Conservation (phyloP, 1,140 invertebrate species). For the Leguminivora glycinivorella region DNA sequence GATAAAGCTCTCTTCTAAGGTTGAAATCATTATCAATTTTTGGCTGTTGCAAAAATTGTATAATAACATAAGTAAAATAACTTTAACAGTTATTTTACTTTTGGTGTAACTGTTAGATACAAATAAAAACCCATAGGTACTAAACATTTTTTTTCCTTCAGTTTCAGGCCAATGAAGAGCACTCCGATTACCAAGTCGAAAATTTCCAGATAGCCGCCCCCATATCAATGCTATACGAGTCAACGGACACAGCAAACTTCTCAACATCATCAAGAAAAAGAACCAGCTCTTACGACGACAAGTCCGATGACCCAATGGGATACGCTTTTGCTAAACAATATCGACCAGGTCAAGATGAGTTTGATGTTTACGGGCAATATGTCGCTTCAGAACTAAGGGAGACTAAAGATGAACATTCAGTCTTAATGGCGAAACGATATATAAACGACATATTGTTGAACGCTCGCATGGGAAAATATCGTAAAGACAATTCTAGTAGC, state of each 20-base stretch:
- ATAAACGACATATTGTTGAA: slow-evolving; percentile 30
- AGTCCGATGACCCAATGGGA: not conserved
- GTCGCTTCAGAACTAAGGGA: slow-evolving; percentile 30
- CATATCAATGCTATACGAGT: not conserved
- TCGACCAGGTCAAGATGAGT: slow-evolving; percentile 16
- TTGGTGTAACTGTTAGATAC: too few relatives aligned
- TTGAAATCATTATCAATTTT: too few relatives aligned
- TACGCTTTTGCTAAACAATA: not conserved
- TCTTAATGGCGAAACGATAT: slow-evolving; percentile 23
- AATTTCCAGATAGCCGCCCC: not conserved
- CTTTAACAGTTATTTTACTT: too few relatives aligned
- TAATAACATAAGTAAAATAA: too few relatives aligned
- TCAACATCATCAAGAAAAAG: not conserved
- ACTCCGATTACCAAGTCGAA: not conserved
- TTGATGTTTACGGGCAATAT: slow-evolving; percentile 30
- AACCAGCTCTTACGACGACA: not conserved
- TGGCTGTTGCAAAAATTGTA: too few relatives aligned
- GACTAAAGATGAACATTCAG: not conserved
- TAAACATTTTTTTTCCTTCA: not conserved
- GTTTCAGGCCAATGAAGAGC: not conserved
- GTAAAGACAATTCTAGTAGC: not conserved
- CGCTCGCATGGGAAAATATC: not conserved
- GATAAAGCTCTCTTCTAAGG: too few relatives aligned
- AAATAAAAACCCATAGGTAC: too few relatives aligned
- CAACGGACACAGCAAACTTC: not conserved